Base-by-base conservation (phyloP, 2,888 invertebrate species). In the Nycteola revayana region DNA sequence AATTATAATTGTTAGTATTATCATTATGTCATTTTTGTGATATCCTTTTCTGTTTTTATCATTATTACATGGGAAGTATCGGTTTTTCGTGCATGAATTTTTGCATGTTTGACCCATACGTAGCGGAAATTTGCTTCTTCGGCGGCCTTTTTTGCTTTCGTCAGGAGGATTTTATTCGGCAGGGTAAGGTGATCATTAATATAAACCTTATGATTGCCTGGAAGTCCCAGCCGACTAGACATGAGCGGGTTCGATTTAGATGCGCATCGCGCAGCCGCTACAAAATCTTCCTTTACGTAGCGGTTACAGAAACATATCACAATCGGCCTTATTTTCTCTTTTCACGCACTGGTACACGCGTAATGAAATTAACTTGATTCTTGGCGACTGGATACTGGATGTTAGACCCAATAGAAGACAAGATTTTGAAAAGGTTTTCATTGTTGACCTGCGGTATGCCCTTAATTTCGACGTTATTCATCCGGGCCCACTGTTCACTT, bases 381-480 rank as follows among this genome's bases (percentile, higher is more conserved):
- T 29, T 29, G 3, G 2, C 8, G 1, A 23, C 10, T 1, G 29
- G 14, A 23, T 10, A 29, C 2, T 8, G n/a, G 9, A 28, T 28
- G 8, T 3, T 5, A 1, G 27, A 28, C n/a, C 11, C 27, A 18
- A 28, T 28, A 4, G 8, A 8, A 3, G 8, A 18, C 7, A 28
- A 7, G 3, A 21, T 10, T 11, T 29, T 11, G 20, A 29, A 29
- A 4, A 32, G 11, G n/a, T 32, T 32, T 22, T 32, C 32, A 2
- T 21, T 32, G n/a, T 21, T 21, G 6, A 3, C 11, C 7, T 25
- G 21, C 1, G 32, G 26, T 9, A 32, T 11, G 5, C 32, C 32
- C 9, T 26, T 32, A 1, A 32, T 25, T 9, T 32, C 32, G 1
- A 32, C 5, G 8, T 32, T 32, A n/a, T 32, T 32, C 9, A 25